Base-by-base conservation (phyloP, 2,888 invertebrate species). In the Lasius fuliginosus region DNA sequence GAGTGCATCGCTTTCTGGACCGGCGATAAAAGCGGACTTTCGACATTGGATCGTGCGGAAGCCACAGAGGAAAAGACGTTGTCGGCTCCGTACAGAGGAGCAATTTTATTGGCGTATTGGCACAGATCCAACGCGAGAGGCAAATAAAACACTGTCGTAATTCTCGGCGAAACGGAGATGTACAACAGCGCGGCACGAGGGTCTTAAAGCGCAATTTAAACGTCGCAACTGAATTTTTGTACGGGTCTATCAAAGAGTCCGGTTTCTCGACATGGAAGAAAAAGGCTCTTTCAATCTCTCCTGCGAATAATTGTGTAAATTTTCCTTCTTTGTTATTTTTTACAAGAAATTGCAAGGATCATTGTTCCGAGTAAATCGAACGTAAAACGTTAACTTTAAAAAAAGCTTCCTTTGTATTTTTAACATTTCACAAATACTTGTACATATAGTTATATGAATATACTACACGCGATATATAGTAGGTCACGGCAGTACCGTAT, bases 21-120 rank as follows among this genome's bases (percentile, higher is more conserved):
- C 40, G 69, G 73, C 77, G 87, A 87, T 88, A 88, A 90, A 90
- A 85, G 83, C 84, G 42, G 82, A 64, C 85, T 79, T 81, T 84
- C 84, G 85, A 86, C 88, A 90, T 90, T 87, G 85, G 86, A 83
- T 42, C 67, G 83, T 82, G 77, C 68, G 84, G 77, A 84, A 83
- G 81, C 89, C 81, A 18, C 86, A 36, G 85, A 83, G 85, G 86
- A 82, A 83, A 88, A 88, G 89, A 87, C 90, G 89, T 90, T 91
- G 92, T 91, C 92, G 91, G 87, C 88, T 87, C 49, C 74, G 90
- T 85, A 85, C 89, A 90, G 89, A 90, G 89, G 86, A 88, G 88
- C 89, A 89, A 90, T 92, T 92, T 92, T 92, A 90, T 92, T 90
- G 92, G 89, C 88, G 91, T 88, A 91, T 93, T 93, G 93, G 92